These are phyloP conservation scores for Dione vanillae DNA, from an alignment of 2,888 invertebrate species.

Conservation along the genomic window DNA sequence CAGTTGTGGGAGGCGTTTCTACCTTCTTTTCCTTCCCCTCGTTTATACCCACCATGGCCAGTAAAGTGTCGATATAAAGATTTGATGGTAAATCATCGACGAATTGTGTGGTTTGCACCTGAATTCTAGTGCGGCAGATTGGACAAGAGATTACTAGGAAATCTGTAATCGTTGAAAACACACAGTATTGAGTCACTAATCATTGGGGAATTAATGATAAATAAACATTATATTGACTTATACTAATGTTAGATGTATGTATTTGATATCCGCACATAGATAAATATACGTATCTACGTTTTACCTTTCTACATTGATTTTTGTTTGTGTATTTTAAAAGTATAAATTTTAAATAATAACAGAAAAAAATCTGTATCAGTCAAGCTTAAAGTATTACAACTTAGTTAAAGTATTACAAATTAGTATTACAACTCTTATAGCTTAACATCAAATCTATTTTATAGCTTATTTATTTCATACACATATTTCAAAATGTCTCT, in stretches of 20 bases:
- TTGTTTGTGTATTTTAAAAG: no score
- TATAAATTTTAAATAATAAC: no score
- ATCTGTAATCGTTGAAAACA: conserved; percentile 58
- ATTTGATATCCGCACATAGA: no score
- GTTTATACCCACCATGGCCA: conserved; percentile 75
- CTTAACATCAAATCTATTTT: no score
- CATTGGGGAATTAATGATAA: background rate
- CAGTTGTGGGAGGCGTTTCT: conserved; percentile 57
- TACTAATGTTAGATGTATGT: background rate
- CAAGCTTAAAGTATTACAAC: no score
- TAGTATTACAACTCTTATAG: no score
- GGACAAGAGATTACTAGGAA: conserved; percentile 80
- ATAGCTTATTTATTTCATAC: no score
- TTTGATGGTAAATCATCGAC: conserved; percentile 86
- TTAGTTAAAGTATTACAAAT: no score
- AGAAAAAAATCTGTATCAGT: no score
- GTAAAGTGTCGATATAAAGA: conserved; percentile 86
- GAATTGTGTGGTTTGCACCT: conserved; percentile 77
- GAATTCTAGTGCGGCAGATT: conserved; percentile 80
- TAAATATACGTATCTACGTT: conserved; percentile 1
- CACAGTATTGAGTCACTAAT: background rate
- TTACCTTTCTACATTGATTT: no score
- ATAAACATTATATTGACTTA: background rate
- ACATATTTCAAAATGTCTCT: background rate
- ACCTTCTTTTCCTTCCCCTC: conserved; percentile 43